These are phyloP conservation scores for Centroberyx gerrardi DNA, from an alignment of 2,797 vertebrate species.

Conservation along the genomic window DNA sequence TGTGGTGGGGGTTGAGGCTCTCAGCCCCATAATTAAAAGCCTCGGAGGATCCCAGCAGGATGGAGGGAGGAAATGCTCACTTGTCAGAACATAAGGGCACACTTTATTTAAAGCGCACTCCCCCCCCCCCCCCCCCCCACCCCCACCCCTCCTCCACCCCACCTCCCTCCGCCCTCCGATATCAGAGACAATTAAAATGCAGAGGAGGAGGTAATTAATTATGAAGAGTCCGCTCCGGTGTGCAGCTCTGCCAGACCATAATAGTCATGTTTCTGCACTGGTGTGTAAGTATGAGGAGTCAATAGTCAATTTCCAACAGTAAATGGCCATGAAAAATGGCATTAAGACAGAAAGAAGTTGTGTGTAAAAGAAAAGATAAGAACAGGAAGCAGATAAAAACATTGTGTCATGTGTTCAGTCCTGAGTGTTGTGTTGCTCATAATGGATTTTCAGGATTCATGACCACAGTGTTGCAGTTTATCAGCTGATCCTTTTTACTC, in stretches of 20 bases:
- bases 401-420: too few species aligned
- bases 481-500: too few species aligned
- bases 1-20: neutral
- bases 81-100: slow-evolving; percentile 32
- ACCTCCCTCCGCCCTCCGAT: neutral
- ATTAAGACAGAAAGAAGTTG: too few species aligned
- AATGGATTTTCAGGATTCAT: too few species aligned
- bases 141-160: too few species aligned
- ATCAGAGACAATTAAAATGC: slow-evolving; percentile 39
- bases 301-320: too few species aligned
- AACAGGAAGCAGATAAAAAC: too few species aligned
- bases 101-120: slow-evolving; percentile 32
- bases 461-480: too few species aligned
- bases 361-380: too few species aligned
- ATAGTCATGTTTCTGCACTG: neutral
- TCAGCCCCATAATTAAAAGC: slow-evolving; percentile 40
- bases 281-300: neutral
- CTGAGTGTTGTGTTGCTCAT: neutral
- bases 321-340: too few species aligned
- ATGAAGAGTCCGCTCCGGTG: slow-evolving; percentile 10
- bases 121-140: slow-evolving; percentile 8
- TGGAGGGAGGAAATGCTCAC: slow-evolving; percentile 18
- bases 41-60: slow-evolving; percentile 30
- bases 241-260: neutral
- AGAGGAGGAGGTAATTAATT: slow-evolving; percentile 43